These are phyloP conservation scores for Tachina grossa DNA, from an alignment of 2,888 invertebrate genomes.

Conservation along the genomic window DNA sequence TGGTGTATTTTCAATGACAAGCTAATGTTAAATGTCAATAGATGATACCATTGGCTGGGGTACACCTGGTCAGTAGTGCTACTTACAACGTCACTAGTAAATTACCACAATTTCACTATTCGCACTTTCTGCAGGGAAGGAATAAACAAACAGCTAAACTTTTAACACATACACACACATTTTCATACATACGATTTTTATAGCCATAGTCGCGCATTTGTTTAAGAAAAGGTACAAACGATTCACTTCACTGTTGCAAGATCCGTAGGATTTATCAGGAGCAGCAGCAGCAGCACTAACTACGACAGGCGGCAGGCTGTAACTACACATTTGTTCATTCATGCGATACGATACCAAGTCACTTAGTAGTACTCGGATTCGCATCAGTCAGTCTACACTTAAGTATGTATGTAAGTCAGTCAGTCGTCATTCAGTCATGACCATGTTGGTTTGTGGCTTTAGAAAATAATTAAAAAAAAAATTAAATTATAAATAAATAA, in stretches of 20 bases:
- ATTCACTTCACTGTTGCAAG: slow-evolving; percentile 34
- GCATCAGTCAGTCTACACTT: slow-evolving; percentile 53
- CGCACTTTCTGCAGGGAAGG: too few species aligned
- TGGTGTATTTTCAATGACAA: too few species aligned
- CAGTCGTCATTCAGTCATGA: slow-evolving; percentile 69
- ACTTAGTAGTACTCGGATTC: slow-evolving; percentile 38
- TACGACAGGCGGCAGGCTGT: slow-evolving; percentile 45
- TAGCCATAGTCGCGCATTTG: slow-evolving; percentile 18
- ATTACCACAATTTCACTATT: too few species aligned
- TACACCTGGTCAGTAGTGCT: too few species aligned
- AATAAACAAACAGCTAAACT: slow-evolving; percentile 41
- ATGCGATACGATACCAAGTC: slow-evolving; percentile 56
- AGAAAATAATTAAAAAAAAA: slow-evolving; percentile 10
- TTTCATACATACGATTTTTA: slow-evolving; percentile 24
- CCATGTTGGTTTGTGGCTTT: slow-evolving; percentile 65
- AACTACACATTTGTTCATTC: slow-evolving; percentile 62
- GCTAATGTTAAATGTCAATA: too few species aligned
- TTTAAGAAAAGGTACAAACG: slow-evolving; percentile 41
- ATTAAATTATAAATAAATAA: not conserved
- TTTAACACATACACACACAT: not conserved
- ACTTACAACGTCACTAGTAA: too few species aligned
- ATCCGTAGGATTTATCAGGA: slow-evolving; percentile 57
- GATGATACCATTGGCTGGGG: too few species aligned
- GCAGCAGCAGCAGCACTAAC: slow-evolving; percentile 49
- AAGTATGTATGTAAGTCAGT: slow-evolving; percentile 52